Base-by-base conservation (phyloP, 2,888 invertebrate genomes). In the Macrophya alboannulata region DNA sequence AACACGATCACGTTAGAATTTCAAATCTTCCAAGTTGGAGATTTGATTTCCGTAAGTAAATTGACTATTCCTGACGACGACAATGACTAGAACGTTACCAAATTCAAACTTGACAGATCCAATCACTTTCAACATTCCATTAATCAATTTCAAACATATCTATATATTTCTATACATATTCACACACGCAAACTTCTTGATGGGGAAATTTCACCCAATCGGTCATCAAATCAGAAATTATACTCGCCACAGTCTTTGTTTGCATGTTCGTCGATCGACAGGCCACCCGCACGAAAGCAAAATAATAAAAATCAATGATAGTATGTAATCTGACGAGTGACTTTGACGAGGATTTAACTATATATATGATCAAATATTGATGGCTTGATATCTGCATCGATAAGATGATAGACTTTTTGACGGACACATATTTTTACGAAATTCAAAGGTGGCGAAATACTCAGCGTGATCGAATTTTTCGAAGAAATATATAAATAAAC, bases 31-130 rank as follows among this genome's bases (percentile, higher is more conserved):
- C 25, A 55, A 77, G 77, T 77, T 77, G 1, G 37, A 77, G 37
- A 77, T 77, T 77, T 77, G 77, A 77, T 77, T 77, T 76, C 31
- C 77, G 51, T 31, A 51, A 77, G 77, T 55, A 77, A 77, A 77
- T 51, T 77, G 77, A 77, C 77, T 77, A 51, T 77, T 77, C 55
- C 55, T 31, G 31, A 51, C 6, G 31, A 77, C 55, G 31, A 77
- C 51, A 55, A 77, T 55, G 51, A 77, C 55, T 55, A 55, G 10
- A 5, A 51, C 51, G 15, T 55, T 55, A 31, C n/a, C 37, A 55
- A n/a, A 77, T 55, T 77, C 55, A 25, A 31, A 37, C 51, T 77
- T 55, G 51, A 77, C 77, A 77, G 55, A 37, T 77, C 77, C 31
- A 17, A 77, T 77, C 51, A 55, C 48, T 77, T 55, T 51, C 5